A percentile compares a stretch with the other conserved stretches of the same genome.
Evolutionary conservation across 2,113 vertebrate species (phyloP).

Genomic region (Lates calcarifer): DNA sequence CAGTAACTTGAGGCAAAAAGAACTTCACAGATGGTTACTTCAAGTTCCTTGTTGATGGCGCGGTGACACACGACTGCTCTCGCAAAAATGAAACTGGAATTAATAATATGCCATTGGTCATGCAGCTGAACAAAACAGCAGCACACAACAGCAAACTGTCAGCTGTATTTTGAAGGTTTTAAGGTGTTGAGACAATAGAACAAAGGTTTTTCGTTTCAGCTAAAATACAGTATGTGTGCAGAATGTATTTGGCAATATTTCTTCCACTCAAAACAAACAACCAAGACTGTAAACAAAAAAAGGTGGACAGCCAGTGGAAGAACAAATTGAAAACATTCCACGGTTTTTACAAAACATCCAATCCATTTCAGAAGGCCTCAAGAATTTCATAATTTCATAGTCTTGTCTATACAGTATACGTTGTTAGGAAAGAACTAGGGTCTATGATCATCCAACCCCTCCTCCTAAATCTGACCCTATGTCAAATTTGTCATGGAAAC

Average conservation of each 20-base stretch:
- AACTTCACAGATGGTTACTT: slow-evolving; percentile 51
- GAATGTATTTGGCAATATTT: slow-evolving; percentile 91
- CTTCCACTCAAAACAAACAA: slow-evolving; percentile 62
- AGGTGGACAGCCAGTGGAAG: slow-evolving; percentile 64
- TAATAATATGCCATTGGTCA: slow-evolving; percentile 2
- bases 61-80: slow-evolving; percentile 22
- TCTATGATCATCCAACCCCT: slow-evolving; percentile 41
- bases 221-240: slow-evolving; percentile 73
- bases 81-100: slow-evolving; percentile 30
- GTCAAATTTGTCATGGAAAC: slow-evolving; percentile 51
- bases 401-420: slow-evolving; percentile 60
- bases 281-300: slow-evolving; percentile 80
- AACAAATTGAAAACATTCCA: slow-evolving; percentile 73
- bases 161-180: slow-evolving; percentile 29
- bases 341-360: slow-evolving; percentile 69
- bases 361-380: slow-evolving; percentile 81
- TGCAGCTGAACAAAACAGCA: slow-evolving; percentile 33
- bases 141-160: slow-evolving; percentile 22
- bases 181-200: slow-evolving; percentile 48
- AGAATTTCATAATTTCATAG: slow-evolving; percentile 71
- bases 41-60: slow-evolving; percentile 37
- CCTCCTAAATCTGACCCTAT: slow-evolving; percentile 64
- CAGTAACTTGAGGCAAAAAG: slow-evolving; percentile 36
- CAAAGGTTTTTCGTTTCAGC: slow-evolving; percentile 30
- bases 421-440: slow-evolving; percentile 48